phyloP scores from a whole-genome alignment of 2,113 vertebrate genomes.

The Crocuta crocuta region DNA sequence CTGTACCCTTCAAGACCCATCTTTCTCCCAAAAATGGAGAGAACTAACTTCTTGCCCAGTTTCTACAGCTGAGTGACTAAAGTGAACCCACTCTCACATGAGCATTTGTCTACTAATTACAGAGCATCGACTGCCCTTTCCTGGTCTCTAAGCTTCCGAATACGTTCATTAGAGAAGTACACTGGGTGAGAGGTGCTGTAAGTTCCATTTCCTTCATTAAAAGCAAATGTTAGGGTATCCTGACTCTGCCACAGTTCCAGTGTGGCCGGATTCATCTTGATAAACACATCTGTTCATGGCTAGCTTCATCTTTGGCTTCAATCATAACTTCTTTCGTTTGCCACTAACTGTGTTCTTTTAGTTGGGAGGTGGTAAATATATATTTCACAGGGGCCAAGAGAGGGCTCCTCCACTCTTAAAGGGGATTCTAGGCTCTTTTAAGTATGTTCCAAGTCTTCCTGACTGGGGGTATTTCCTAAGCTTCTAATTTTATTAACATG shows the following conservation, averaged over 20 bases:
- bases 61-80: neutral
- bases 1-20: neutral
- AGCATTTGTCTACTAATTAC: neutral
- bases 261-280: neutral
- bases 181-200: neutral
- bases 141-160: neutral
- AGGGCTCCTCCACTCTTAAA: neutral
- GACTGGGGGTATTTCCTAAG: neutral
- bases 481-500: neutral
- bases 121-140: neutral
- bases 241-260: neutral
- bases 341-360: neutral
- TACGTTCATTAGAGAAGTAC: neutral
- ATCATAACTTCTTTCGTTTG: constrained; percentile 17
- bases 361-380: neutral
- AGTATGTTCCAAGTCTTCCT: neutral
- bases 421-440: neutral
- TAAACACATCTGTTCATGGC: neutral
- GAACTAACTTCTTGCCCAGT: neutral
- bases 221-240: neutral
- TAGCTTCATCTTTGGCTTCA: neutral
- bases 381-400: neutral
- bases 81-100: neutral
- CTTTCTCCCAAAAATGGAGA: neutral
- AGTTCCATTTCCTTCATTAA: constrained; percentile 19